Base-by-base conservation (phyloP, 2,888 invertebrate species). In the Nemoura dubitans region DNA sequence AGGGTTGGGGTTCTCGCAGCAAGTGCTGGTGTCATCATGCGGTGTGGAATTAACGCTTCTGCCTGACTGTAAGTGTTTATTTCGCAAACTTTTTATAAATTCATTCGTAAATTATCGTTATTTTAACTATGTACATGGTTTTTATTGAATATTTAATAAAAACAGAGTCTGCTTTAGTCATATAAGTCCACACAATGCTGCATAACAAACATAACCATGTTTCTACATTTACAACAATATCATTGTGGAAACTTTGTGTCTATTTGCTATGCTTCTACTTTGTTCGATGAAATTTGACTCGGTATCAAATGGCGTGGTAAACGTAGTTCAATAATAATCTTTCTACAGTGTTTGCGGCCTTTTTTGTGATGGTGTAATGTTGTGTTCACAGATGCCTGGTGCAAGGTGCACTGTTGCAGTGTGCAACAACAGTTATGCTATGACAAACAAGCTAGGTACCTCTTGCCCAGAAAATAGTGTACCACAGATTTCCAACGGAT, bases 371-470 rank as follows among this genome's bases (percentile, higher is more conserved):
- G 7, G 10, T 14, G 26, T 78, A 26, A 25, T 78, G 26, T 78
- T 78, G 16, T 26, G 78, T 81, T 30, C 27, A 30, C 81, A 81
- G 81, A 81, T 81, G 81, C 28, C 81, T 27, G 84, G 84, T 6
- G 59, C 59, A 84, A 26, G 84, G 16, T 84, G 84, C 84, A 76
- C 29, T 76, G 84, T 84, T 25, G 59, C 84, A 7, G 76, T 84
- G 27, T 84, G 84, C 28, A 84, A 28, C 21, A 84, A 84, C 76
- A 76, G 76, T 27, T 26, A n/a, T 14, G 28, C 16, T 0, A 76
- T 1, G 29, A 84, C 84, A 16, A 76, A 76, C 21, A 59, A 76
- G 16, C 5, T n/a, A n/a, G n/a, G n/a, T 28, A 10, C 59, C 59
- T 36, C 10, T 10, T 36, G n/a, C n/a, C 14, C 80, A 80, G 27